Conservation (phyloP, 2,113 vertebrate species). For the Podilymbus podiceps region DNA sequence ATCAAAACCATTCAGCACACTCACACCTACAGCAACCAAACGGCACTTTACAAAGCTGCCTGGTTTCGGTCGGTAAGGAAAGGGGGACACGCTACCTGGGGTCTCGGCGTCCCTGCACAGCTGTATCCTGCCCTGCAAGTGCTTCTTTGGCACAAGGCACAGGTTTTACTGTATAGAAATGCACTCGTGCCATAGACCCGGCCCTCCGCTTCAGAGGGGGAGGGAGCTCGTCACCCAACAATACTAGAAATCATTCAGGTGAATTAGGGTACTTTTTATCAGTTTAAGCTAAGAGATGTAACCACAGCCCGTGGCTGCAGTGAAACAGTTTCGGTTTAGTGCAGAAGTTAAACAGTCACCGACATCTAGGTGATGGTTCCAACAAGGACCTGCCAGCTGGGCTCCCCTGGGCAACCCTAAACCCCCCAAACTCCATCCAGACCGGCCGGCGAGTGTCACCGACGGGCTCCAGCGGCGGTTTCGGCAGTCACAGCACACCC, state of each 20-base stretch:
- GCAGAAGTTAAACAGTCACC: not conserved
- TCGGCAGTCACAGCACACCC: not conserved
- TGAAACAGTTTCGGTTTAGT: not conserved
- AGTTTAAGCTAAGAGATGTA: not conserved
- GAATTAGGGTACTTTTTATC: not conserved
- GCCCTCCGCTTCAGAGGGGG: not conserved
- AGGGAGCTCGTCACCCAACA: not conserved
- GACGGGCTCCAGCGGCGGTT: not conserved
- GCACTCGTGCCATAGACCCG: not conserved
- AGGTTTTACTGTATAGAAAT: not conserved
- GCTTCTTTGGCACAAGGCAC: not conserved
- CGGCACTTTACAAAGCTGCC: not conserved
- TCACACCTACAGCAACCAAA: not conserved
- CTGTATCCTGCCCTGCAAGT: not conserved
- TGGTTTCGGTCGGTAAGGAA: not conserved
- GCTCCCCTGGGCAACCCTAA: not conserved
- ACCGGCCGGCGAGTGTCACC: fast-evolving
- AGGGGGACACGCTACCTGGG: not conserved
- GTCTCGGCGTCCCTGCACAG: fast-evolving
- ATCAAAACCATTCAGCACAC: not conserved
- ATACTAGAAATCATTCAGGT: not conserved
- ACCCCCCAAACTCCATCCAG: not conserved
- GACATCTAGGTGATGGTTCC: not conserved
- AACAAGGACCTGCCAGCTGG: not conserved
- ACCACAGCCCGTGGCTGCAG: not conserved